Base-by-base conservation (phyloP, 2,888 invertebrate genomes). In the Lissonota sp. region DNA sequence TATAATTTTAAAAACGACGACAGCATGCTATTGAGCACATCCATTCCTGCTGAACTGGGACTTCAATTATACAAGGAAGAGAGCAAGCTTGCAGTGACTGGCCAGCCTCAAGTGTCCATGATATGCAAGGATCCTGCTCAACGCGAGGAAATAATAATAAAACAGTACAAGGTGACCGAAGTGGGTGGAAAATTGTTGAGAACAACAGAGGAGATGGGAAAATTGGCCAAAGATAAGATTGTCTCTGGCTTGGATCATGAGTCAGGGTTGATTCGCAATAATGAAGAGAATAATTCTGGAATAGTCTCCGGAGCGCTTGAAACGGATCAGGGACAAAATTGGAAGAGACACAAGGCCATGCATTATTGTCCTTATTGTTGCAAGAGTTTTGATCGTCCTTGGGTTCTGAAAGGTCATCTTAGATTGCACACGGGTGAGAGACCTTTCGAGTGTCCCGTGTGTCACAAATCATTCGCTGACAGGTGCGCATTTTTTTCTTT, bases 361-460 rank as follows among this genome's bases (percentile, higher is more conserved):
- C 95, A 95, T 90, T 92, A 93, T 42, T 95, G 95, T 85, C 92
- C 93, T 0, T 94, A 94, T 87, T 96, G 96, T 86, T 94, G 94
- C 0, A 96, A 95, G 90, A 94, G 93, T 7, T 96, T 96, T 90
- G 95, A 96, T 90, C 93, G 95, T 5, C 95, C 95, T 6, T 96
- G 96, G 96, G 95, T 95, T 44, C 91, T 96, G 63, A 95, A 95
- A 86, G 95, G 96, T 0, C 96, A 96, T 87, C 91, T 95, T 83
- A 93, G 96, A 0, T 93, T 95, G 4, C 96, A 96, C 88, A 96
- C 96, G 0, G 96, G 96, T 0, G 96, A 96, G 88, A 93, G 95
- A 40, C 96, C 96, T 0, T 96, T 96, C 85, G 94, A 94, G 4
- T 96, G 96, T 84, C 95, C 95, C 0, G 93, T 93, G 3, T 96